Base-by-base conservation (phyloP, 2,113 vertebrate genomes). In the Theristicus caerulescens region DNA sequence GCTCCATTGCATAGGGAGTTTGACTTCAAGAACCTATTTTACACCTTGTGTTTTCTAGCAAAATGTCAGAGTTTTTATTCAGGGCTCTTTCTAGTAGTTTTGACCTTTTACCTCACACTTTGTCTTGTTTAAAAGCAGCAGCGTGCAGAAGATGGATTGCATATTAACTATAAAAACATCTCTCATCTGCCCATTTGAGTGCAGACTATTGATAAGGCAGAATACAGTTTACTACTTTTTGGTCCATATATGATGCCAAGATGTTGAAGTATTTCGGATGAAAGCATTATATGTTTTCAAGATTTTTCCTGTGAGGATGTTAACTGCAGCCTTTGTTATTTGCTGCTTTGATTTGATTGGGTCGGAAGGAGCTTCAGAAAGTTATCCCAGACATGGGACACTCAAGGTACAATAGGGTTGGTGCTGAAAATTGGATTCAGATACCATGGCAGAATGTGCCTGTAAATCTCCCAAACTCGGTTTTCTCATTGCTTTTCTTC, bases 81-180 rank as follows among this genome's bases (percentile, higher is more conserved):
- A 76, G 40, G 31, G 32, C 36, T 86, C 32, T 64, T 88, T 55
- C 42, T 88, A 40, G 78, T 93, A 82, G 70, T 91, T 95, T 70
- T 94, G 74, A 95, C 94, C 84, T 94, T 93, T 94, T 95, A 59
- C 62, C 58, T 91, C 54, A 36, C 49, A 24, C 55, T 88, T 93
- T 36, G 42, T 85, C 71, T 77, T 90, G 55, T 81, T 94, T 90
- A 88, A 78, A 95, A 88, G 57, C 31, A 93, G 65, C 83, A 82
- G 40, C 22, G 0, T 55, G 55, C 38, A 81, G n/a, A 88, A 93
- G 95, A 96, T 67, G 54, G 87, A 97, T 91, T 77, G 91, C 62
- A 40, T 82, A 70, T 82, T 94, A 89, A 85, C 55, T 91, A 59
- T 77, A 94, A 91, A 96, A 67, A 82, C 20, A 55, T 80, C 62